These are phyloP conservation scores for Ochropacha duplaris DNA, from an alignment of 2,888 invertebrate species.

Conservation along the genomic window DNA sequence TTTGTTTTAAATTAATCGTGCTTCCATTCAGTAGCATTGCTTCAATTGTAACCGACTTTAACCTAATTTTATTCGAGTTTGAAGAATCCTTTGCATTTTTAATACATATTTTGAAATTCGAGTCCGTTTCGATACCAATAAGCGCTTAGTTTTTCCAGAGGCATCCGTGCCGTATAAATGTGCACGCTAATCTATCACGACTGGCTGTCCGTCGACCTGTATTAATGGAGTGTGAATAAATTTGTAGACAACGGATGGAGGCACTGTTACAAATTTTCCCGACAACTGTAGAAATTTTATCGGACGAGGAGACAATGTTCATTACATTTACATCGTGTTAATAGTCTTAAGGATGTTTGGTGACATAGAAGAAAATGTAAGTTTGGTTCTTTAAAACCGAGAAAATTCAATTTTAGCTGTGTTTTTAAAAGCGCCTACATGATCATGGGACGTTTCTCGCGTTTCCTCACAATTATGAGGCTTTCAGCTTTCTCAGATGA, in stretches of 20 bases:
- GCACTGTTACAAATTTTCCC: background rate
- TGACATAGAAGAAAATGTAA: conserved; percentile 13
- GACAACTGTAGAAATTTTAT: conserved; percentile 12
- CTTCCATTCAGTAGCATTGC: background rate
- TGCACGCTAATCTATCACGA: conserved; percentile 62
- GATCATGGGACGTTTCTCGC: conserved; percentile 28
- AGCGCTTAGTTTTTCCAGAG: conserved; percentile 33
- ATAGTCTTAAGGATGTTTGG: conserved; percentile 7
- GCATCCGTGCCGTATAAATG: conserved; percentile 46
- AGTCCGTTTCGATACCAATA: background rate
- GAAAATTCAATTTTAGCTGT: conserved; percentile 13
- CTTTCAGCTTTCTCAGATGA: conserved; percentile 57
- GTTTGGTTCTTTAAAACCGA: conserved; percentile 13
- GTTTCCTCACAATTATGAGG: conserved; percentile 58
- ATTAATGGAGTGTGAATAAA: conserved; percentile 72
- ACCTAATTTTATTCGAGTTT: background rate
- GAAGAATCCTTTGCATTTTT: background rate
- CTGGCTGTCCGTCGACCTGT: conserved; percentile 55
- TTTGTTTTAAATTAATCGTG: background rate
- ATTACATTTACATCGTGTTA: background rate
- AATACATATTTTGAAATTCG: background rate
- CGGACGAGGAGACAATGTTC: background rate
- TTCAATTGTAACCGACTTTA: background rate
- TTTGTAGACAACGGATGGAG: conserved; percentile 46
- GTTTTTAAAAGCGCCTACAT: conserved; percentile 21